Conservation (phyloP, 2,888 invertebrate species). For the Rhimphoctona megacephalus region DNA sequence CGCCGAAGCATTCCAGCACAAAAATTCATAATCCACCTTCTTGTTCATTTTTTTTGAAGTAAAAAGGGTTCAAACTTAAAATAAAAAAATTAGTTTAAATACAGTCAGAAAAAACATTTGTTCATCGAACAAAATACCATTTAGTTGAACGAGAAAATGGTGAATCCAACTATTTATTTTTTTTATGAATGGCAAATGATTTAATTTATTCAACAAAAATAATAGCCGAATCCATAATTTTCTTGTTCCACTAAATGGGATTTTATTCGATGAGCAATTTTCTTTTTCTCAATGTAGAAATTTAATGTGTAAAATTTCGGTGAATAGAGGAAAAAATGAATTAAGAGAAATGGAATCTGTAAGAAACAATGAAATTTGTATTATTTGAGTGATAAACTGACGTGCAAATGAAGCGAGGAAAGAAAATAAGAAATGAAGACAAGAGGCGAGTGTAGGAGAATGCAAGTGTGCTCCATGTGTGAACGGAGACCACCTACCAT, state of each 20-base stretch:
- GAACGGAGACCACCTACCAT: constrained; percentile 67
- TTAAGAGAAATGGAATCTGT: not conserved
- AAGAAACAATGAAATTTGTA: not conserved
- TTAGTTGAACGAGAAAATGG: too few relatives aligned
- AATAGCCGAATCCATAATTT: too few relatives aligned
- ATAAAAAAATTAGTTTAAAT: not conserved
- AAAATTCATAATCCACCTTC: not conserved
- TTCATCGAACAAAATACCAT: too few relatives aligned
- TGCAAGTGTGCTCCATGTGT: constrained; percentile 73
- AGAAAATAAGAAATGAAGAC: constrained; percentile 39
- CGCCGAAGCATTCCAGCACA: not conserved
- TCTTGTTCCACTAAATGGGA: too few relatives aligned
- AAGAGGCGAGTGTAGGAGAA: constrained; percentile 43
- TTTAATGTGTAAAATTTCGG: not conserved
- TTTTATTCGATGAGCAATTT: too few relatives aligned
- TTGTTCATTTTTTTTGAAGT: not conserved
- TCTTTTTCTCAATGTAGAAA: too few relatives aligned
- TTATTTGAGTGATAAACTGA: not conserved
- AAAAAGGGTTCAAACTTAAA: not conserved
- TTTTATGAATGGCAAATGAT: too few relatives aligned
- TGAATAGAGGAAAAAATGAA: not conserved
- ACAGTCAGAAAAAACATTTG: too few relatives aligned
- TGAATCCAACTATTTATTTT: too few relatives aligned
- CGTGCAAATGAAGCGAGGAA: constrained; percentile 19
- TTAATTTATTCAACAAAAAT: too few relatives aligned